phyloP scores from a whole-genome alignment of 2,888 invertebrate species.

The Conops quadrifasciatus region DNA sequence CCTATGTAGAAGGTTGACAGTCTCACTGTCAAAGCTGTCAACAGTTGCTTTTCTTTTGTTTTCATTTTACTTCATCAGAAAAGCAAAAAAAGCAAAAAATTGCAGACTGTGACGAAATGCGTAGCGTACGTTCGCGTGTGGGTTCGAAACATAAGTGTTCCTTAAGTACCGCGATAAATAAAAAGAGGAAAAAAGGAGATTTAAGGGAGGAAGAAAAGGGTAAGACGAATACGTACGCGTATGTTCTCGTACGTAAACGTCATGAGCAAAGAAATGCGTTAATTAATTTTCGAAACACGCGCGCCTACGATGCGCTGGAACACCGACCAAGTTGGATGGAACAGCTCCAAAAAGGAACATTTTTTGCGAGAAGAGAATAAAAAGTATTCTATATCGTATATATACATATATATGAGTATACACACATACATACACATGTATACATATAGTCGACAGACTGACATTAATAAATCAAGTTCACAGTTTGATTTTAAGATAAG shows the following conservation, averaged over 20 bases:
- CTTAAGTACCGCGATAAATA: neutral
- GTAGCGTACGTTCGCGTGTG: conserved; percentile 20
- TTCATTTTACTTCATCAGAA: conserved; percentile 3
- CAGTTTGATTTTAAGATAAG: conserved; percentile 48
- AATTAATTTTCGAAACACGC: conserved; percentile 49
- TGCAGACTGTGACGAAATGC: conserved; percentile 9
- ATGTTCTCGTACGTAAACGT: conserved; percentile 36
- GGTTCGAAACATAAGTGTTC: conserved; percentile 16
- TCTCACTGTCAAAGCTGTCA: conserved; percentile 25
- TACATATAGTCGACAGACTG: no score
- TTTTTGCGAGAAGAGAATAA: conserved; percentile 11
- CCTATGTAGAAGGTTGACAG: neutral
- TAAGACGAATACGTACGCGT: no score
- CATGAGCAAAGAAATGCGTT: conserved; percentile 41
- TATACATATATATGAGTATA: no score
- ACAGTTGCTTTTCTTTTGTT: conserved; percentile 16
- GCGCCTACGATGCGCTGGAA: conserved; percentile 43
- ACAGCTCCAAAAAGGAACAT: neutral
- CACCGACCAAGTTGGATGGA: neutral
- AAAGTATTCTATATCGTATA: conserved; percentile 2
- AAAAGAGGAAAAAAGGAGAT: neutral
- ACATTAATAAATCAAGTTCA: conserved; percentile 48
- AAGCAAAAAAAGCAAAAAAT: conserved; percentile 4
- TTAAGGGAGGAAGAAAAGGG: neutral
- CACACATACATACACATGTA: no score